A percentile compares a stretch with the other conserved stretches of the same genome.
Evolutionary conservation across 2,888 invertebrate genomes (phyloP).

Genomic region (Bellardia pandia): DNA sequence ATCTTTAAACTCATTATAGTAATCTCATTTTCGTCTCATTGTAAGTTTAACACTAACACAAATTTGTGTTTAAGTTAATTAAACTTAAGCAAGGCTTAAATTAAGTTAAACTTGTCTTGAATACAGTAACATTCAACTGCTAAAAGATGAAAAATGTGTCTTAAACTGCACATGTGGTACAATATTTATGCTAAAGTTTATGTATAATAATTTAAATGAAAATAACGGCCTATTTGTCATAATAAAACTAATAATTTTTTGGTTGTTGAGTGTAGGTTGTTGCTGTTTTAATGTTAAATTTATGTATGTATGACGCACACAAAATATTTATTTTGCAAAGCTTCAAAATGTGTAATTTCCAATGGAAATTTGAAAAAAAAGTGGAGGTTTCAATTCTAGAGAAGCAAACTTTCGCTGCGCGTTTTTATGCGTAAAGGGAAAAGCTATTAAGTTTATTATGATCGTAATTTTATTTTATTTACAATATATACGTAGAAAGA

Average conservation of each 20-base stretch:
- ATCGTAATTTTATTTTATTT: neutral
- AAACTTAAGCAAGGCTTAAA: neutral
- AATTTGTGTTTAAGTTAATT: constrained; percentile 28
- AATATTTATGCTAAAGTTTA: neutral
- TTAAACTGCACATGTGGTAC: constrained; percentile 14
- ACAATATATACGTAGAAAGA: neutral
- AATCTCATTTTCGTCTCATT: neutral
- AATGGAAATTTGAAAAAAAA: neutral
- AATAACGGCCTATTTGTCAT: constrained; percentile 56
- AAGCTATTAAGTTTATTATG: neutral
- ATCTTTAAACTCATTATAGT: constrained; percentile 2
- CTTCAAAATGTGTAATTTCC: neutral
- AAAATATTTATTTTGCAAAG: neutral
- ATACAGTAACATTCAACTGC: neutral
- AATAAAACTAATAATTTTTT: constrained; percentile 46
- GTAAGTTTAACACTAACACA: constrained; percentile 1
- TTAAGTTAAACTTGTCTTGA: constrained; percentile 10
- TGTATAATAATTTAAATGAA: constrained; percentile 35
- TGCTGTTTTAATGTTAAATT: constrained; percentile 5
- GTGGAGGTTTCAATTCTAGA: neutral
- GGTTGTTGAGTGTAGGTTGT: constrained; percentile 26
- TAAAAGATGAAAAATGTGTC: neutral
- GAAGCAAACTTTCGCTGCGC: constrained; percentile 13
- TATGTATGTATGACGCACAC: constrained; percentile 1
- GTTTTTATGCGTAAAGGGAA: constrained; percentile 26